These are phyloP conservation scores for Brachypterus glaber DNA, from an alignment of 2,888 invertebrate species.

Conservation along the genomic window DNA sequence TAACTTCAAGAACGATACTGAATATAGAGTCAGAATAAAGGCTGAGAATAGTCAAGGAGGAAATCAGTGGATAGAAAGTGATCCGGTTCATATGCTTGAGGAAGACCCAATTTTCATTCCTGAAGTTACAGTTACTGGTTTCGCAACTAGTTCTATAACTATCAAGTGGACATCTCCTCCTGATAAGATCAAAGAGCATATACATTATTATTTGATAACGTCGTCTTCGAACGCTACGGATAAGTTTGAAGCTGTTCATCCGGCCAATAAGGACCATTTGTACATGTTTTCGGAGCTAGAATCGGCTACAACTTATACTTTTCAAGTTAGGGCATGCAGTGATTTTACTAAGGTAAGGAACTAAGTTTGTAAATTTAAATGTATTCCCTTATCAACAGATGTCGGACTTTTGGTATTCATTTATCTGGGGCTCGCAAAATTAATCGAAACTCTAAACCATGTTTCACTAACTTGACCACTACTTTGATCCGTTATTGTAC, in stretches of 20 bases:
- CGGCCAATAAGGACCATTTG: conserved; percentile 55
- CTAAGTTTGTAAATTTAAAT: too few species aligned
- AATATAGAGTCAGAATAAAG: conserved; percentile 56
- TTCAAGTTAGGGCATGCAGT: conserved; percentile 73
- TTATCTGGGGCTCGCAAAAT: too few species aligned
- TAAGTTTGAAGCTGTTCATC: conserved; percentile 53
- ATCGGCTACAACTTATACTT: conserved; percentile 71
- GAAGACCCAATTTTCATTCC: conserved; percentile 72
- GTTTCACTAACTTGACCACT: too few species aligned
- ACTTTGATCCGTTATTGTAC: too few species aligned
- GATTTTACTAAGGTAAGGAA: conserved; percentile 67
- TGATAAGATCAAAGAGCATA: conserved; percentile 53
- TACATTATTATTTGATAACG: conserved; percentile 67
- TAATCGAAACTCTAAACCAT: too few species aligned
- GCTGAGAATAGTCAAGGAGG: conserved; percentile 58
- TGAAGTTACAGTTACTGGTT: conserved; percentile 64
- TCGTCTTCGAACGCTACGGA: conserved; percentile 45
- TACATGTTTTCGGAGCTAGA: conserved; percentile 71
- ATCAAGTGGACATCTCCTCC: conserved; percentile 70
- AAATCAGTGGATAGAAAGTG: conserved; percentile 46
- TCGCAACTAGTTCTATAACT: conserved; percentile 63
- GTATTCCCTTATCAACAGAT: too few species aligned
- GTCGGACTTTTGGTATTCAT: too few species aligned
- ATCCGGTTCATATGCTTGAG: conserved; percentile 52
- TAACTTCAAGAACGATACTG: conserved; percentile 51